These are phyloP conservation scores for Parotia lawesii DNA, from an alignment of 2,113 vertebrate genomes.

Conservation along the genomic window DNA sequence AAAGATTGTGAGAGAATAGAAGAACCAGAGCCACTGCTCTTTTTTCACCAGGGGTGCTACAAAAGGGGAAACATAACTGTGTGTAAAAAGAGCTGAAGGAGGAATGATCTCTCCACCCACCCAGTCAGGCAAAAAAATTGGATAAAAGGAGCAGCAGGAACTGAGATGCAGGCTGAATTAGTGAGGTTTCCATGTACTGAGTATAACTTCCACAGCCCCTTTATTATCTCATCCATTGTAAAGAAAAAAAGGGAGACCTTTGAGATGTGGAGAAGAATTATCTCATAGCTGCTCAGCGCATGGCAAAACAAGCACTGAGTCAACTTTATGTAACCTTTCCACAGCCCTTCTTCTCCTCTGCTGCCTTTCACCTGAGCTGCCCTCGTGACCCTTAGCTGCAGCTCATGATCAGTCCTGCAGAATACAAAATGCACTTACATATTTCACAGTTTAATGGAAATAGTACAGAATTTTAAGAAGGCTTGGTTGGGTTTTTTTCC, in stretches of 20 bases:
- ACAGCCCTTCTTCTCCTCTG: background rate
- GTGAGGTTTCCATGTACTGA: background rate
- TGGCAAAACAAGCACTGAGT: background rate
- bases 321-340: background rate
- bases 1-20: background rate
- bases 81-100: background rate
- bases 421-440: background rate
- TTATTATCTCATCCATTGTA: background rate
- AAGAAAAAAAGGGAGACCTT: background rate
- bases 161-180: background rate
- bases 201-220: background rate
- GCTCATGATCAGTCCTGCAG: background rate
- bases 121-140: background rate
- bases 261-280: background rate
- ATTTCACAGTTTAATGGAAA: background rate
- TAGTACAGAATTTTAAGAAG: background rate
- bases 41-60: background rate
- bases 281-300: background rate
- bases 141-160: background rate
- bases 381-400: background rate
- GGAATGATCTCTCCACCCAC: background rate
- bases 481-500: rapidly evolving
- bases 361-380: background rate
- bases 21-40: background rate
- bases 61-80: background rate